Conservation (phyloP, 1,140 invertebrate genomes). For the Nasonia giraulti region DNA sequence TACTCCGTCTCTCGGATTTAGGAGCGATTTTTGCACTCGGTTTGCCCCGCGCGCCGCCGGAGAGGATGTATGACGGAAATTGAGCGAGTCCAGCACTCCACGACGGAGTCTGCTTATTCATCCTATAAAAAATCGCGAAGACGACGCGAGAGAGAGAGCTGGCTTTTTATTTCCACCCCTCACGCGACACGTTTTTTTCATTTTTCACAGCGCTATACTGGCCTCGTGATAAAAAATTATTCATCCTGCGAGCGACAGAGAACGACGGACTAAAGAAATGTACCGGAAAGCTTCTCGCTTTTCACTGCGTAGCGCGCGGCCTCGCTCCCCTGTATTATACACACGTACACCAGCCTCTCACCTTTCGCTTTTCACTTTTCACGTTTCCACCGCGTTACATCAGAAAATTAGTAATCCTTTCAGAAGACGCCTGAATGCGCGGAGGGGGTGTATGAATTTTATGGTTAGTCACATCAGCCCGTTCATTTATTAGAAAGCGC, state of each 20-base stretch:
- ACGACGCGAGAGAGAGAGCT: not conserved
- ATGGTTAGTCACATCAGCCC: constrained; percentile 25
- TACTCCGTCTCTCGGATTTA: constrained; percentile 36
- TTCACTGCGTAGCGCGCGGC: not conserved
- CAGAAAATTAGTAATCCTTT: constrained; percentile 43
- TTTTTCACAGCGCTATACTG: constrained; percentile 14
- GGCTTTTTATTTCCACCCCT: not conserved
- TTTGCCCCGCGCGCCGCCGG: not conserved
- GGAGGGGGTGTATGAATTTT: constrained; percentile 23
- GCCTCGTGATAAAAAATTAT: constrained; percentile 41
- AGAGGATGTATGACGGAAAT: constrained; percentile 49
- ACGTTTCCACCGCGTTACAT: not conserved
- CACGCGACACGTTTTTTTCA: constrained; percentile 22
- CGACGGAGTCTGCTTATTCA: constrained; percentile 47
- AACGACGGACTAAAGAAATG: constrained; percentile 34
- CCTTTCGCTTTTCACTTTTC: constrained; percentile 5
- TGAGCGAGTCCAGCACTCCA: constrained; percentile 34
- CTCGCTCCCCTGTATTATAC: not conserved
- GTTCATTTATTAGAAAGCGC: constrained; percentile 36
- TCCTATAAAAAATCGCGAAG: constrained; percentile 47
- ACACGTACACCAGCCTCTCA: not conserved
- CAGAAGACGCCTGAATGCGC: not conserved
- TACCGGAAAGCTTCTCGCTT: constrained; percentile 42
- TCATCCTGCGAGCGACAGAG: constrained; percentile 15
- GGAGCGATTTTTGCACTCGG: constrained; percentile 48